Base-by-base conservation (phyloP, 1,140 invertebrate genomes). In the Halictus rubicundus region DNA sequence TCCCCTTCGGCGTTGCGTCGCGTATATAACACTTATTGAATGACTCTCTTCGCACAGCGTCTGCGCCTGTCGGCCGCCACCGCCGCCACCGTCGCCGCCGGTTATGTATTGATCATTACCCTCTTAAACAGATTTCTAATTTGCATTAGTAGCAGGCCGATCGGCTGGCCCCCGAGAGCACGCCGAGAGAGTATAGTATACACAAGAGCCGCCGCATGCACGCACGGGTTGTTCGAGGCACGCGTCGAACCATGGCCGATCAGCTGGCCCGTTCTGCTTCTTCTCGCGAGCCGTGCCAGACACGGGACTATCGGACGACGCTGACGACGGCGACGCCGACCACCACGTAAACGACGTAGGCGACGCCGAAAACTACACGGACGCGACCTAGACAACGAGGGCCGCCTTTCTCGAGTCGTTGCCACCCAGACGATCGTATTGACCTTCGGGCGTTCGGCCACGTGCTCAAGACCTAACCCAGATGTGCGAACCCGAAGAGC, bases 101-200 rank as follows among this genome's bases (percentile, higher is more conserved):
- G 85, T 87, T 86, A 87, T 89, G 89, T 93, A 93, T 93, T 93
- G 92, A 93, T 93, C 91, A 93, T 93, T 92, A 93, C 91, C 89
- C 89, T 92, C 87, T 92, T 91, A 89, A 91, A 92, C 89, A 89
- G 90, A 92, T 92, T 90, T 91, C 86, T 91, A 90, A 93, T 92
- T 93, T 91, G 81, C 89, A 92, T 91, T 89, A 89, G 86, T 88
- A 89, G 82, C 83, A 78, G 82, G 78, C 68, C 82, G 82, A 87
- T 87, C 81, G 84, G 71, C 76, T 78, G 80, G 46, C 73, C 73
- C 75, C 73, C 75, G 68, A 76, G 27, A 32, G 27, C 27, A 4
- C 4, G 4, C 27, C 27, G 27, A 32, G 27, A 32, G 27, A 32
- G 49, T 76, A 70, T 69, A 57, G 77, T 82, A 80, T 72, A 80